phyloP scores from a whole-genome alignment of 2,113 vertebrate species.

The Microcebus jonahi region DNA sequence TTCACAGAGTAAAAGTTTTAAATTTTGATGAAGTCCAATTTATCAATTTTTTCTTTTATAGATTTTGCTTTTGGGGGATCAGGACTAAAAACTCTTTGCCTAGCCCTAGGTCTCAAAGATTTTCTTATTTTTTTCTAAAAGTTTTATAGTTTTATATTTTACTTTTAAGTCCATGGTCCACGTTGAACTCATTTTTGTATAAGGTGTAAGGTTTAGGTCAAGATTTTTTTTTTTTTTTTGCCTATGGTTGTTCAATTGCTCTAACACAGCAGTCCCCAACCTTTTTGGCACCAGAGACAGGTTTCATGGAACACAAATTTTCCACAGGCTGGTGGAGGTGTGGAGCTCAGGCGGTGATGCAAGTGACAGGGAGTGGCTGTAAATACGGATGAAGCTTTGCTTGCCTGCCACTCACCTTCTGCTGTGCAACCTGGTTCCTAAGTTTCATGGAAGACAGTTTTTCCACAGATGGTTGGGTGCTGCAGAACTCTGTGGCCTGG shows the following conservation, averaged over 20 bases:
- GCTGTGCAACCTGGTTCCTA: too few species aligned
- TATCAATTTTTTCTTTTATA: slow-evolving; percentile 35
- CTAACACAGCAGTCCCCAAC: neutral
- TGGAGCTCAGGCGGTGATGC: too few species aligned
- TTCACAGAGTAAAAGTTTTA: neutral
- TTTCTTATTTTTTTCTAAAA: slow-evolving; percentile 12
- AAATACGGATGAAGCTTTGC: too few species aligned
- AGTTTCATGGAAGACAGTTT: too few species aligned
- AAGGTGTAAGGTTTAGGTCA: neutral
- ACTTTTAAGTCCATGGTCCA: neutral
- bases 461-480: too few species aligned
- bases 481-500: too few species aligned
- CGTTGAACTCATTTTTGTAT: neutral
- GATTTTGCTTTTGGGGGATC: neutral
- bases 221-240: neutral
- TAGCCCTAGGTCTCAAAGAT: neutral
- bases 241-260: neutral
- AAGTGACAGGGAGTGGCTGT: too few species aligned
- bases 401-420: too few species aligned
- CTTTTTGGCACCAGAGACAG: too few species aligned
- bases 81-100: slow-evolving; percentile 28
- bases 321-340: too few species aligned
- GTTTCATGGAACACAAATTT: too few species aligned
- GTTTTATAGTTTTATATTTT: slow-evolving; percentile 21
- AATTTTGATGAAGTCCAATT: neutral